Base-by-base conservation (phyloP, 1,140 invertebrate genomes). In the Theocolax elegans region DNA sequence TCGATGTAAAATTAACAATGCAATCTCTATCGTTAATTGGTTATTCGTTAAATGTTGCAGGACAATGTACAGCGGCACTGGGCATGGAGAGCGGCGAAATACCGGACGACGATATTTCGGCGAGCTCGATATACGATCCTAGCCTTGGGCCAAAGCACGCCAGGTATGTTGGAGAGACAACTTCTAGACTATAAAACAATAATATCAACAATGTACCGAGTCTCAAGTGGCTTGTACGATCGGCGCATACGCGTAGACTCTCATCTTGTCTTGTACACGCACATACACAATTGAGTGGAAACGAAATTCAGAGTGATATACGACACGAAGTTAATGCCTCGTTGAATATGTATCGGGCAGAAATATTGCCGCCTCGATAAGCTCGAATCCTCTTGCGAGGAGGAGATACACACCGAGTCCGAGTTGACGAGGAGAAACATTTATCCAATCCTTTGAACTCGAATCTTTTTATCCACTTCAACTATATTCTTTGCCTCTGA, bases 71-170 rank as follows among this genome's bases (percentile, higher is more conserved):
- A 59, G 76, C 77, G 21, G 79, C 90, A 13, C 80, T 91, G 72
- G 90, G 90, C 59, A 90, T 91, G 89, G 88, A 90, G 81, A 88
- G 81, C 66, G 89, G 89, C 66, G 84, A 84, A 70, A 90, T 91
- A 72, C 84, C 85, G 44, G 88, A 90, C 79, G 80, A 87, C 73
- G 88, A 88, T 74, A 89, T 91, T 69, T 83, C 87, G 38, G 89
- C 90, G 56, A 89, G 88, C 74, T 89, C 89, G 44, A 88, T 89
- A 70, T 90, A 88, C 75, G 88, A 89, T 79, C 82, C 85, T 15
- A 87, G 86, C 44, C 89, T 90, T 54, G 90, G 89, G 27, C 89
- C 90, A 15, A 87, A 88, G 73, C 87, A 88, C 80, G 89, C 87
- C 74, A 87, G 90, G 89, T 91, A 87, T 49, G 51, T 56, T 9